phyloP scores from a whole-genome alignment of 1,140 invertebrate species.

The Charaxes varanes region DNA sequence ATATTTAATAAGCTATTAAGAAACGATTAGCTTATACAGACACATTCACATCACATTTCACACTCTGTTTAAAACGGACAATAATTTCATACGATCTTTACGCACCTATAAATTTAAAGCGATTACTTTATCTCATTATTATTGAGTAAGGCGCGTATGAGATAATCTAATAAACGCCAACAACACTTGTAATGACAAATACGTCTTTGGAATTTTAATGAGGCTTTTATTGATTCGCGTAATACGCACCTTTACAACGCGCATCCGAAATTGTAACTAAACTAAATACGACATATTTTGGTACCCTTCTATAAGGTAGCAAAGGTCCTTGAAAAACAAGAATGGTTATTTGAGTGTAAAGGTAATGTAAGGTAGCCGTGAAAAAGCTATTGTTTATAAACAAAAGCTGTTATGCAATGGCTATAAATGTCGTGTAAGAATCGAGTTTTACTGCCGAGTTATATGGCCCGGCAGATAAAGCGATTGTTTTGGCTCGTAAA shows the following conservation, averaged over 20 bases:
- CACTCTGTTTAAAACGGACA: too few relatives aligned
- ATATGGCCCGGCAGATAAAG: slow-evolving; percentile 66
- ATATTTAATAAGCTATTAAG: too few relatives aligned
- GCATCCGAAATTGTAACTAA: slow-evolving; percentile 42
- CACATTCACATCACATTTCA: too few relatives aligned
- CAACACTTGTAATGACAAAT: slow-evolving; percentile 24
- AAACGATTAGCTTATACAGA: too few relatives aligned
- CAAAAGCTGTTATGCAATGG: slow-evolving; percentile 66
- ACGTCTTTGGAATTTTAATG: slow-evolving; percentile 41
- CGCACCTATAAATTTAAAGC: slow-evolving; percentile 1
- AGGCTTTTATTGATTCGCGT: slow-evolving; percentile 20
- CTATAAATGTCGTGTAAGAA: slow-evolving; percentile 54
- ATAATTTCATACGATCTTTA: too few relatives aligned
- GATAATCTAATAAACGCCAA: slow-evolving; percentile 19
- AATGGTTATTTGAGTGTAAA: slow-evolving; percentile 2
- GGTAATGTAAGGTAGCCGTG: slow-evolving; percentile 24
- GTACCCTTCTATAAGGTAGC: too few relatives aligned
- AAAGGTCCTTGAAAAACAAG: not conserved
- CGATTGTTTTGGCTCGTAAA: slow-evolving; percentile 72
- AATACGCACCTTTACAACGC: slow-evolving; percentile 28
- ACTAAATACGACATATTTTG: too few relatives aligned
- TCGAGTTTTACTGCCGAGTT: slow-evolving; percentile 64
- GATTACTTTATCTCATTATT: slow-evolving; percentile 10
- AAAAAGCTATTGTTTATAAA: slow-evolving; percentile 64
- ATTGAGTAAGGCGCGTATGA: slow-evolving; percentile 9